phyloP scores from a whole-genome alignment of 2,888 invertebrate species.

The Synergus umbraculus region DNA sequence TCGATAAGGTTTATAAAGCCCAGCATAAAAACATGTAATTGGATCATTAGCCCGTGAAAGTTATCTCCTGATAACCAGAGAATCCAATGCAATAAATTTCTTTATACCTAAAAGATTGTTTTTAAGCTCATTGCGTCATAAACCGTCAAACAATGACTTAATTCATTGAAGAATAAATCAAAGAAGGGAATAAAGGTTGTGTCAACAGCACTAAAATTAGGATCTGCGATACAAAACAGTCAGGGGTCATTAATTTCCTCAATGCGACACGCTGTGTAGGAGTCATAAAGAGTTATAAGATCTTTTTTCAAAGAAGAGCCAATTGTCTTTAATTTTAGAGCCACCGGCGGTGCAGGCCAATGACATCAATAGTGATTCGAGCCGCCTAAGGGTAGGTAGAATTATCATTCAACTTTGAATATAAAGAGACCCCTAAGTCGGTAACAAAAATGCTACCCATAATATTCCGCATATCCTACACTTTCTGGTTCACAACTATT shows the following conservation, averaged over 20 bases:
- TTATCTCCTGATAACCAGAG: too few species aligned
- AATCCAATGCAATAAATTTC: too few species aligned
- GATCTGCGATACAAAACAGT: not conserved
- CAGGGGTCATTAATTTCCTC: not conserved
- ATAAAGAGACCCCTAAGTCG: not conserved
- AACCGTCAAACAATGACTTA: not conserved
- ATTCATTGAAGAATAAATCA: not conserved
- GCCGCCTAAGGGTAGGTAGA: not conserved
- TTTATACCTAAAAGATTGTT: too few species aligned
- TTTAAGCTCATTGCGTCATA: not conserved
- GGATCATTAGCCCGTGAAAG: too few species aligned
- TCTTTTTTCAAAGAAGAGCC: not conserved
- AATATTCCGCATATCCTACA: not conserved
- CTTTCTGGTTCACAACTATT: not conserved
- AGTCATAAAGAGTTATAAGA: not conserved
- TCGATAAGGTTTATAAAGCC: not conserved
- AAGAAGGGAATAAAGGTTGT: not conserved
- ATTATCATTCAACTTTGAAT: not conserved
- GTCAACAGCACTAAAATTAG: conserved; percentile 6
- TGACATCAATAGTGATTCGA: not conserved
- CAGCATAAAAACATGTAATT: not conserved
- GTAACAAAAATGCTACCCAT: not conserved
- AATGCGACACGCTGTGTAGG: not conserved
- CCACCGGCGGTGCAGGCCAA: not conserved
- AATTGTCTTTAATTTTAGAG: conserved; percentile 6